Base-by-base conservation (phyloP, 2,888 invertebrate species). In the Rotaria socialis region DNA sequence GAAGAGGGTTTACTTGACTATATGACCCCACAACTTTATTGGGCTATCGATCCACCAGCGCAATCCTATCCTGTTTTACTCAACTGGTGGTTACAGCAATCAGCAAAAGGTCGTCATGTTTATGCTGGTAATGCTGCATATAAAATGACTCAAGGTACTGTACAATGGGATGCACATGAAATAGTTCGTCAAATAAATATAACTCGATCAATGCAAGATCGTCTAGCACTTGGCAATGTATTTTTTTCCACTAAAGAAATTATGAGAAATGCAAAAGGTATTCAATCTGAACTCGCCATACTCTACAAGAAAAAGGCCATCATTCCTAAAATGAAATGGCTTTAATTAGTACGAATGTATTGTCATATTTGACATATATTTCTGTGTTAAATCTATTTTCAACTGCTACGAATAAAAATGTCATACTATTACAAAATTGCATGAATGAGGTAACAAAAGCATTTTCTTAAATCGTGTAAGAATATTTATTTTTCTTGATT, bases 11-110 rank as follows among this genome's bases (percentile, higher is more conserved):
- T 90, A 89, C 86, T 90, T 84, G 90, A 90, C 86, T 89, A 89
- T 87, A 84, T 90, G 11, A 86, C 89, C 0, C 90, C 90, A 11
- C 90, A 90, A 87, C 88, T 90, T 11, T 90, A 90, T 88, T 90
- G 90, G 90, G 50, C 87, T 85, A 89, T 90, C 50, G 89, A 89
- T 86, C 89, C 90, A 5, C 89, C 89, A 0, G 88, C 88, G 43
- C 90, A 90, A 87, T 90, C 90, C 87, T 90, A 89, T 88, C 89
- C 90, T 0, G 88, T 88, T 14, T 88, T 90, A 11, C 87, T 90
- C 10, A 89, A 89, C 85, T 90, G 90, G 90, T 90, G 90, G 90
- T 86, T 89, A 10, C 43, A 88, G 22, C 89, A 89, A 86, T 89
- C 89, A 85, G 56, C 88, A 0, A 86, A 88, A 19, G 87, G 88